These are phyloP conservation scores for Empidonax alnorum DNA, from an alignment of 2,113 vertebrate species.

Conservation along the genomic window DNA sequence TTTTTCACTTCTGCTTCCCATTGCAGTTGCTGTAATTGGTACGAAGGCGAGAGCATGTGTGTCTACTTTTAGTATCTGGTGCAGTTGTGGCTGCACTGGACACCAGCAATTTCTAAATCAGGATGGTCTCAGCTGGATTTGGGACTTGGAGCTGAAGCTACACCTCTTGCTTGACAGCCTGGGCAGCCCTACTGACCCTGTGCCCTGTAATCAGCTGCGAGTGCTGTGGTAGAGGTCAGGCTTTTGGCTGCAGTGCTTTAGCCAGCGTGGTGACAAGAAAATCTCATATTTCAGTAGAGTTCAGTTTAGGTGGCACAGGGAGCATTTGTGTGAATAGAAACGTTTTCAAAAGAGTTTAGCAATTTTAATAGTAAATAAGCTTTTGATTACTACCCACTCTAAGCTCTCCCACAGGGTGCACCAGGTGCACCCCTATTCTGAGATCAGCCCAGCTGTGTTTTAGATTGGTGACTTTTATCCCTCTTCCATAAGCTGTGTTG, in stretches of 20 bases:
- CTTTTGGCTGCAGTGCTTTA: background rate
- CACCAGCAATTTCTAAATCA: background rate
- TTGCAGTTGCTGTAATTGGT: background rate
- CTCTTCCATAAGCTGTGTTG: background rate
- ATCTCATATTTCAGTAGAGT: background rate
- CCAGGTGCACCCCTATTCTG: background rate
- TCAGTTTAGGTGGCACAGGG: background rate
- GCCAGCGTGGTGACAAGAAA: background rate
- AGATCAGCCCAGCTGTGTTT: background rate
- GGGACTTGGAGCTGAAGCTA: background rate
- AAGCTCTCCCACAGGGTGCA: background rate
- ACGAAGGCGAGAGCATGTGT: background rate
- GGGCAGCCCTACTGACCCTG: background rate
- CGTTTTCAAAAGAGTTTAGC: background rate
- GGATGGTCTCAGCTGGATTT: background rate
- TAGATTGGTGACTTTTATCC: background rate
- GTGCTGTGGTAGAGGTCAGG: background rate
- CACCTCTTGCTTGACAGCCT: background rate
- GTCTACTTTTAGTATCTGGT: background rate
- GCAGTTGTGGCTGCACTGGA: background rate
- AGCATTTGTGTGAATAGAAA: background rate
- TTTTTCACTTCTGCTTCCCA: slow-evolving; percentile 44
- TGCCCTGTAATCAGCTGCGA: background rate
- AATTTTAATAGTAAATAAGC: background rate
- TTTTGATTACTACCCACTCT: background rate